Conservation (phyloP, 2,888 invertebrate genomes). For the Elysia crispata region DNA sequence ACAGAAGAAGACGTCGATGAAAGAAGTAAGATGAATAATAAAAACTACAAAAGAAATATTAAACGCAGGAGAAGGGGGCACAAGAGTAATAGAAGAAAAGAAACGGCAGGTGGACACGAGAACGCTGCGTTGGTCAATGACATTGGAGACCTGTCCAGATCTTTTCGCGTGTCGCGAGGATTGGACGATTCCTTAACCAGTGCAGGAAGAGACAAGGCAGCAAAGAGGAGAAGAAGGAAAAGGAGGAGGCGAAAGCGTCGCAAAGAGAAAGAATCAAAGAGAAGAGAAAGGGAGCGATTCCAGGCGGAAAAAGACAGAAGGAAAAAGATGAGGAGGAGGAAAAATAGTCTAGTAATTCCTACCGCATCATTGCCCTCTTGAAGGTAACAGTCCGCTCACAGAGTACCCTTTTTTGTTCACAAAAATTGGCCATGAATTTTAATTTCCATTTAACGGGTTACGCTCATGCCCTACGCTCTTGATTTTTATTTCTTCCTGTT, state of each 20-base stretch:
- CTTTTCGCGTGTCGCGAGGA: not conserved
- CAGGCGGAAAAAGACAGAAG: not conserved
- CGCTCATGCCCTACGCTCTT: no score
- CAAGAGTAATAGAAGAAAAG: slow-evolving; percentile 19
- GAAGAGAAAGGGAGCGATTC: not conserved
- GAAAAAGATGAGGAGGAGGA: not conserved
- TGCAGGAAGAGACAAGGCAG: not conserved
- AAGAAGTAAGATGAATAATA: not conserved
- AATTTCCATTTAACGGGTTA: no score
- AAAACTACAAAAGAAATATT: slow-evolving; percentile 9
- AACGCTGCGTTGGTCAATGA: not conserved
- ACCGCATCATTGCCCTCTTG: no score
- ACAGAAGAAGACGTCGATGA: not conserved
- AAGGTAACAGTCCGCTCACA: no score
- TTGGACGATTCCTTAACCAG: not conserved
- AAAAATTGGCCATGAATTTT: no score
- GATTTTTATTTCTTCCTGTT: not conserved
- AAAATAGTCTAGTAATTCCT: not conserved
- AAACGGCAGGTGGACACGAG: not conserved
- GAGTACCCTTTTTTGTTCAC: no score
- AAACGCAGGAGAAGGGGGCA: not conserved
- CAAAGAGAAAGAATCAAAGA: slow-evolving; percentile 14
- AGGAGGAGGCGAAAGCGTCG: not conserved
- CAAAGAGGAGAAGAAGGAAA: not conserved
- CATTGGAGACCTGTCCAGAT: not conserved